Base-by-base conservation (phyloP, 1,140 invertebrate species). In the Platyscapa corneri region DNA sequence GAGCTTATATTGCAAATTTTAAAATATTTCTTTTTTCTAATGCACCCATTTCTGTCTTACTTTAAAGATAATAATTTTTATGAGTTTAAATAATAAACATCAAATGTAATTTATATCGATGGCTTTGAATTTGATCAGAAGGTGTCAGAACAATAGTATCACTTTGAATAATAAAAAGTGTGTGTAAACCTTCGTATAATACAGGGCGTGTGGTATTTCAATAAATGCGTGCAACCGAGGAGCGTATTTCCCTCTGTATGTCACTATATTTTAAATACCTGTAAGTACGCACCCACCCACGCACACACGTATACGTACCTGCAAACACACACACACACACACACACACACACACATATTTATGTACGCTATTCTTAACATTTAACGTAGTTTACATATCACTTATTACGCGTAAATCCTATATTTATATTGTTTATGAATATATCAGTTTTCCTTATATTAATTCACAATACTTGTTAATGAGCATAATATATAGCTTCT, bases 401-500 rank as follows among this genome's bases (percentile, higher is more conserved):
- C 74, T 86, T 86, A 67, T 89, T 89, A 86, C 82, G 74, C 85
- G 67, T 79, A 74, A 30, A 82, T 76, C 42, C 65, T 89, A 87
- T 89, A 89, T 90, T 89, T 90, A 90, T 89, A 89, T 87, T 76
- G 87, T 89, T 85, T 88, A 85, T 87, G 86, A 88, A 85, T 88
- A 86, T 88, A 84, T 86, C 87, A 86, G 88, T 83, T 89, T 87
- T 85, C 86, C 85, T 87, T 89, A 88, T 89, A 87, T 90, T 90
- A 89, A 85, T 90, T 90, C 87, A 88, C 88, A 88, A 88, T 92
- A 91, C 74, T 76, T 85, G 89, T 91, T 90, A 91, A 92, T 92
- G 90, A 90, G 90, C 92, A 93, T 91, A 90, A 91, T 92, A 88
- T 88, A 92, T 93, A 83, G 76, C 89, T 90, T 93, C 91, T 92